Percentiles rank a stretch among this genome's conserved stretches.
phyloP scores from a whole-genome alignment of 2,888 invertebrate species.

The Ommatoiulus sabulosus region DNA sequence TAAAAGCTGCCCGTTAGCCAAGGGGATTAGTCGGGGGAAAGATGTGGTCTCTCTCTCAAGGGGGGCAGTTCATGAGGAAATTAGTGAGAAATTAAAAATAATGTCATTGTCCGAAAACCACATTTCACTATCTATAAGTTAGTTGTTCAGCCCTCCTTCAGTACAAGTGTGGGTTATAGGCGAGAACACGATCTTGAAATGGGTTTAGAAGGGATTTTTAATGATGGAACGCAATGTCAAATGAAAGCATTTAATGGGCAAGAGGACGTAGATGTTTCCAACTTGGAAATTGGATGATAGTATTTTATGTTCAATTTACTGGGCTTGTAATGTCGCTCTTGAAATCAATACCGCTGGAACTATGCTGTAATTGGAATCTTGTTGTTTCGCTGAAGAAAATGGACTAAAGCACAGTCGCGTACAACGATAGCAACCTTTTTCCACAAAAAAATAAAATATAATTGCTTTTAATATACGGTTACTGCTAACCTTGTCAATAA shows the following conservation, averaged over 20 bases:
- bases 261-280: slow-evolving; percentile 17
- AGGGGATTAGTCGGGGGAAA: not conserved
- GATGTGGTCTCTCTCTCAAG: not conserved
- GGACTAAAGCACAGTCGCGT: not conserved
- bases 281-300: slow-evolving; percentile 36
- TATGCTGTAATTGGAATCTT: slow-evolving; percentile 36
- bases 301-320: slow-evolving; percentile 43
- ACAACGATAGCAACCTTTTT: not conserved
- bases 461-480: slow-evolving; percentile 24
- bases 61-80: slow-evolving; percentile 15
- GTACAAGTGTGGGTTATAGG: not conserved
- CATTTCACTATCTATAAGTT: slow-evolving; percentile 30
- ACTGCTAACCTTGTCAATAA: slow-evolving; percentile 24
- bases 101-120: slow-evolving; percentile 3
- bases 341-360: slow-evolving; percentile 2
- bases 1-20: not conserved
- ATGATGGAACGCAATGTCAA: slow-evolving; percentile 36
- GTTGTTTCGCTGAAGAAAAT: not conserved
- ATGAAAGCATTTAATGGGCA: slow-evolving; percentile 24
- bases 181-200: not conserved
- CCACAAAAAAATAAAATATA: slow-evolving; percentile 17
- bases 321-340: slow-evolving; percentile 30
- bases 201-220: slow-evolving; percentile 39
- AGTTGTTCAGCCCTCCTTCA: not conserved
- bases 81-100: slow-evolving; percentile 36